phyloP scores from a whole-genome alignment of 2,113 vertebrate genomes.

The Nyctereutes procyonoides region DNA sequence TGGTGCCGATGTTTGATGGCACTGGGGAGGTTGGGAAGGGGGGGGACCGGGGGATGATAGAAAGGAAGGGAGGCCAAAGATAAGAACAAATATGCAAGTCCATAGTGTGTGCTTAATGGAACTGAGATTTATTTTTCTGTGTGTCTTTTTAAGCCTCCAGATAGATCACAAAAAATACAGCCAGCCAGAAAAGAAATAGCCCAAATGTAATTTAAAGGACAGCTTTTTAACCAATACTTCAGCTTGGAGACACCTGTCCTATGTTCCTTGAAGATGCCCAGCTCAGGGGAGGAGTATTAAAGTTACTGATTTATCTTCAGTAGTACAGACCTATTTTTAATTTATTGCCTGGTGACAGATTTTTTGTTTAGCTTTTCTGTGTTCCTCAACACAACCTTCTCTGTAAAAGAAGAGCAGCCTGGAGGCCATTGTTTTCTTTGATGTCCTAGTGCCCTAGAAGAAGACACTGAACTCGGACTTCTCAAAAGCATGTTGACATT shows the following conservation, averaged over 20 bases:
- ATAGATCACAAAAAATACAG: constrained; percentile 83
- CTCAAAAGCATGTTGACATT: background rate
- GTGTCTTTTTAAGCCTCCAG: constrained; percentile 87
- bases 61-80: constrained; percentile 47
- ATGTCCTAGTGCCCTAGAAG: background rate
- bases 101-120: constrained; percentile 84
- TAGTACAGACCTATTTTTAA: constrained; percentile 78
- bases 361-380: constrained; percentile 72
- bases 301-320: constrained; percentile 83
- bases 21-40: background rate
- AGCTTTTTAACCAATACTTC: constrained; percentile 87
- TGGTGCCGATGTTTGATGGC: constrained; percentile 75
- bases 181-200: constrained; percentile 85
- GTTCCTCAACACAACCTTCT: constrained; percentile 44
- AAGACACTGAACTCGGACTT: constrained; percentile 20
- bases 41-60: background rate
- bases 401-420: background rate
- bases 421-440: constrained; percentile 45
- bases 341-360: constrained; percentile 52
- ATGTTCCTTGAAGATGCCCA: constrained; percentile 81
- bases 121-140: constrained; percentile 86
- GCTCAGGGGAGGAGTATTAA: constrained; percentile 72
- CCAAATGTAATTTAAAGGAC: constrained; percentile 87
- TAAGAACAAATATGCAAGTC: constrained; percentile 86
- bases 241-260: constrained; percentile 85